Evolutionary conservation across 1,140 invertebrate genomes (phyloP), one percentile per base, ranked within the genome.

Genomic region (Mya arenaria): DNA sequence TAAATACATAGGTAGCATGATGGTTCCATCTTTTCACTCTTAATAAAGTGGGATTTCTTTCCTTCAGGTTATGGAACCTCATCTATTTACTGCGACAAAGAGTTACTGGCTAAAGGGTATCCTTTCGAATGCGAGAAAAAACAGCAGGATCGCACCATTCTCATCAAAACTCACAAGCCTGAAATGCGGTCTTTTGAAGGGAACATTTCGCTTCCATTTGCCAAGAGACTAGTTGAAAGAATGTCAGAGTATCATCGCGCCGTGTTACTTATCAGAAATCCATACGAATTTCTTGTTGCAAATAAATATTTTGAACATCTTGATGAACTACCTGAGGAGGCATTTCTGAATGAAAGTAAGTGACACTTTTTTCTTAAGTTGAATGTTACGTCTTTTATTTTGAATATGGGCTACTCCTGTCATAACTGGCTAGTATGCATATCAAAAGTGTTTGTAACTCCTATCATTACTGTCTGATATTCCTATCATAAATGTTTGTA

Each of bases 201-300:
- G 1, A n/a, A 23, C 17, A 10, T 19, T 19, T 10, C 10, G 41
- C 10, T 1, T 37, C 5, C 3, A 30, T 36, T 17, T 34, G 30
- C 25, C 48, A 4, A 52, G 19, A 23, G 48, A n/a, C 19, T 23
- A 52, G 8, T 52, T 52, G 48, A 52, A 10, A 10, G 25, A 23
- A 23, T 23, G 48, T 10, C 30, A 25, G 1, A 10, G 1, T 58
- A 34, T 36, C 17, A 55, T 30, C 10, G 52, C 17, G 69, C 69
- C 23, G 69, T 72, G 2, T 15, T 56, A 1, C 13, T 72, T n/a
- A 72, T 72, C 19, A 44, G 69, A 17, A 52, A 72, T 58, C 69
- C 69, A 2, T 72, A 56, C 69, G 34, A 23, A 30, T 72, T 36
- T n/a, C 32, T 72, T 58, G 69, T 72, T 0, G 69, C 48, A 36